A percentile compares a stretch with the other conserved stretches of the same genome.
Evolutionary conservation across 2,113 vertebrate genomes (phyloP).

Genomic region (Dissostichus mawsoni): DNA sequence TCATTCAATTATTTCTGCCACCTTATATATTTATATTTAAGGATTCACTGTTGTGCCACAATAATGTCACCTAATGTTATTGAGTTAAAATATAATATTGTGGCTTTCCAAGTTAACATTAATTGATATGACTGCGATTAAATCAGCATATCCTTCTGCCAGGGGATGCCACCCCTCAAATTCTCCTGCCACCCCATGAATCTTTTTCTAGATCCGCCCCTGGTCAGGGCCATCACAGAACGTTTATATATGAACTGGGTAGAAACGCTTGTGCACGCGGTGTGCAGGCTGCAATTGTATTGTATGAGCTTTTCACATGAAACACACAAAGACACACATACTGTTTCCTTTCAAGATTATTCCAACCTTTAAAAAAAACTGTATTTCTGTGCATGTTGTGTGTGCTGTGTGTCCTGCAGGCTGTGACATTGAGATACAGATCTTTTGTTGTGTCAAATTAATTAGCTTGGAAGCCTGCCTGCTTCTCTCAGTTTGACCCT

Average conservation of each 20-base stretch:
- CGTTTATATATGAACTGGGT: background rate
- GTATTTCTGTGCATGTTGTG: slow-evolving; percentile 26
- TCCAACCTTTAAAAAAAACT: slow-evolving; percentile 21
- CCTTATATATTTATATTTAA: too few relatives aligned
- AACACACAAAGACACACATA: background rate
- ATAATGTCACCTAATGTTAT: too few relatives aligned
- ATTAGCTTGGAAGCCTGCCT: slow-evolving; percentile 58
- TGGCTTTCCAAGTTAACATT: too few relatives aligned
- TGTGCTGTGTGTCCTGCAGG: slow-evolving; percentile 32
- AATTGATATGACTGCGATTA: too few relatives aligned
- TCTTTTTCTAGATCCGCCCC: too few relatives aligned
- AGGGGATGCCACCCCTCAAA: too few relatives aligned
- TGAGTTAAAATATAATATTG: too few relatives aligned
- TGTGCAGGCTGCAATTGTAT: background rate
- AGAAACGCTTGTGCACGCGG: background rate
- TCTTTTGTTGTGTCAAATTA: slow-evolving; percentile 73
- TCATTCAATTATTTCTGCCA: too few relatives aligned
- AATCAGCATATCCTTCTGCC: too few relatives aligned
- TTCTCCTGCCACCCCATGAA: too few relatives aligned
- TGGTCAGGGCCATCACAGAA: too few relatives aligned
- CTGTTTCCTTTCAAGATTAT: slow-evolving; percentile 18
- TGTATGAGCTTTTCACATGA: background rate
- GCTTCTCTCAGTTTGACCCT: slow-evolving; percentile 50
- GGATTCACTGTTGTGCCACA: too few relatives aligned
- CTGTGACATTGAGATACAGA: slow-evolving; percentile 71